Evolutionary conservation across 2,888 invertebrate genomes (phyloP).

Genomic region (Scelioninae gen. 1): DNA sequence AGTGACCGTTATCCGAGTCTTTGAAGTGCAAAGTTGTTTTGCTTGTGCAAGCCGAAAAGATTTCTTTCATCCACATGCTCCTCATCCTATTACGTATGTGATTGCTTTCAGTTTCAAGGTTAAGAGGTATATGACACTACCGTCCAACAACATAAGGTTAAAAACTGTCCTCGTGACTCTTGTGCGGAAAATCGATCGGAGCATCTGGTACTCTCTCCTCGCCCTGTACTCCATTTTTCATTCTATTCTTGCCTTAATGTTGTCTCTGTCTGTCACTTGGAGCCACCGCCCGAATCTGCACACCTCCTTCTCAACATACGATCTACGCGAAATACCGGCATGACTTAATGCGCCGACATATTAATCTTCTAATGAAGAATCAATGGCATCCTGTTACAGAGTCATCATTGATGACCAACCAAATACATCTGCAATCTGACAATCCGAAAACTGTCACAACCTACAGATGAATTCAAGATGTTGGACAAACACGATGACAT

Average conservation of each 20-base stretch:
- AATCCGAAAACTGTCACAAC: too few relatives aligned
- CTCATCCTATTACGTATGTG: neutral
- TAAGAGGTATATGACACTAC: conserved; percentile 54
- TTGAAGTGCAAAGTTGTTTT: too few relatives aligned
- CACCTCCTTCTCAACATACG: neutral
- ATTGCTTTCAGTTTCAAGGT: conserved; percentile 49
- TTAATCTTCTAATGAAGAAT: conserved; percentile 43
- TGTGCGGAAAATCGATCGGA: conserved; percentile 52
- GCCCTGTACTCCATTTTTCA: conserved; percentile 1
- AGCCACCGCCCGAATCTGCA: conserved; percentile 19
- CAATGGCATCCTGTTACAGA: conserved; percentile 39
- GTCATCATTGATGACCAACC: too few relatives aligned
- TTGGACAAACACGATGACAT: too few relatives aligned
- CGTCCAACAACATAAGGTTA: conserved; percentile 10
- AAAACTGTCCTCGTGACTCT: conserved; percentile 60
- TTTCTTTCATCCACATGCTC: neutral
- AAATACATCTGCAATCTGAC: too few relatives aligned
- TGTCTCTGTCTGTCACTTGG: conserved; percentile 14
- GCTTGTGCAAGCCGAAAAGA: neutral
- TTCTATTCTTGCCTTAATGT: conserved; percentile 24
- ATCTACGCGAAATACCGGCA: conserved; percentile 29
- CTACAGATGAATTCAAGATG: too few relatives aligned
- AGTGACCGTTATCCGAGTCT: neutral
- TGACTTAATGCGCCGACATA: conserved; percentile 33
- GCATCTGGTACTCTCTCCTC: conserved; percentile 37